These are phyloP conservation scores for Sturnus vulgaris DNA, from an alignment of 2,113 vertebrate genomes.

Conservation along the genomic window DNA sequence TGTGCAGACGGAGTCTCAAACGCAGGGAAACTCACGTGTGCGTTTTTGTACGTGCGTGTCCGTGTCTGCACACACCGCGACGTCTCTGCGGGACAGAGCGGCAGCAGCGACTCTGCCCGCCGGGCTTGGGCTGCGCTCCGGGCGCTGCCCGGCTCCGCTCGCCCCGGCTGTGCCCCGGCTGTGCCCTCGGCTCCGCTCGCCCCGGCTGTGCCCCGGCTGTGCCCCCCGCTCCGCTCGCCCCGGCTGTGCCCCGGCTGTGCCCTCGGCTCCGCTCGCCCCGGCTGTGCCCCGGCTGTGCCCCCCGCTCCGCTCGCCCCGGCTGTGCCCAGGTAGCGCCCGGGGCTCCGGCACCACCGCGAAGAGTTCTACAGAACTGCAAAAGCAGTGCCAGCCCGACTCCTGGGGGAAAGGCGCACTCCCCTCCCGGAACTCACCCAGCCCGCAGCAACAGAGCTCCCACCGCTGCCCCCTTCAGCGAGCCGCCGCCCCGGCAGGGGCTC, in stretches of 20 bases:
- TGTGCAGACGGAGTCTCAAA: accelerated
- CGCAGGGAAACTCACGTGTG: accelerated
- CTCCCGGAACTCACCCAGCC: background rate
- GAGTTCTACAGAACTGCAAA: accelerated
- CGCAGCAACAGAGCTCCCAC: accelerated
- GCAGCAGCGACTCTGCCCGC: background rate
- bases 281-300: too few relatives aligned
- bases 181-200: background rate
- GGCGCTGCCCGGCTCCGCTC: background rate
- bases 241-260: too few relatives aligned
- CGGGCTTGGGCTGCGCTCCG: background rate
- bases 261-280: too few relatives aligned
- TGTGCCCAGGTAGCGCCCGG: background rate
- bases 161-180: background rate
- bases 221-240: too few relatives aligned
- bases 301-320: too few relatives aligned
- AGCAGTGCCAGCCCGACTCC: background rate
- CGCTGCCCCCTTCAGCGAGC: background rate
- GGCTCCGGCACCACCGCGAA: accelerated
- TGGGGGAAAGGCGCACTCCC: background rate
- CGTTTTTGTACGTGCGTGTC: accelerated
- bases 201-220: background rate
- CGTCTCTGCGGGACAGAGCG: accelerated
- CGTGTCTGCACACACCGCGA: accelerated
- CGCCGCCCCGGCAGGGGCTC: background rate